Percentiles rank a stretch among this genome's conserved stretches.
These are phyloP conservation scores for Pyrocoelia pectoralis DNA, from an alignment of 2,888 invertebrate species.

Conservation along the genomic window DNA sequence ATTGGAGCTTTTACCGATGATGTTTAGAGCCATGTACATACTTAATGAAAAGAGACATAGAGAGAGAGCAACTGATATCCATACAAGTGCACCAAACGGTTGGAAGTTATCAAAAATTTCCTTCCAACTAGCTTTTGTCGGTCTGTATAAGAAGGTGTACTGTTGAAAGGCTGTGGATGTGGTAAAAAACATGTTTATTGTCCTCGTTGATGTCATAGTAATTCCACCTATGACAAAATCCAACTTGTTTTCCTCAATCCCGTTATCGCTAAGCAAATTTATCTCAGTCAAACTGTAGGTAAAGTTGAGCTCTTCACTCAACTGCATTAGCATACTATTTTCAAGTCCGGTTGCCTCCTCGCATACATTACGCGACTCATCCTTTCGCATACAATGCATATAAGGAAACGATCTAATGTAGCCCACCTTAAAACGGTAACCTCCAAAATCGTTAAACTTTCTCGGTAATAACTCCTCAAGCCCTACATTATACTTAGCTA, in stretches of 20 bases:
- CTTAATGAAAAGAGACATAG: constrained; percentile 14
- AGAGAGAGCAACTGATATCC: constrained; percentile 29
- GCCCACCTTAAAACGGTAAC: constrained; percentile 34
- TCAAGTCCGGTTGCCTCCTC: constrained; percentile 36
- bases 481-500: not conserved
- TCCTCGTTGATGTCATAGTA: constrained; percentile 34
- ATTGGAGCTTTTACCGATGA: not conserved
- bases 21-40: constrained; percentile 13
- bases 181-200: constrained; percentile 34
- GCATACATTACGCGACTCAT: constrained; percentile 14
- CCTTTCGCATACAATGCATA: constrained; percentile 29
- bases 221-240: constrained; percentile 44
- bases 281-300: constrained; percentile 16
- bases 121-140: constrained; percentile 24
- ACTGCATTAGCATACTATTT: constrained; percentile 30
- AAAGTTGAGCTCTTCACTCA: constrained; percentile 40
- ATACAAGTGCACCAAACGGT: constrained; percentile 35
- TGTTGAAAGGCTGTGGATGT: constrained; percentile 35
- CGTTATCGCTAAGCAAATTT: too few species aligned
- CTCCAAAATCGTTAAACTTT: constrained; percentile 34
- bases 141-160: constrained; percentile 37
- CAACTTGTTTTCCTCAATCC: not conserved
- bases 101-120: constrained; percentile 28
- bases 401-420: constrained; percentile 39
- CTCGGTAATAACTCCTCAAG: constrained; percentile 25